Evolutionary conservation across 2,888 invertebrate genomes (phyloP).

Genomic region (Phrixothrix hirtus): DNA sequence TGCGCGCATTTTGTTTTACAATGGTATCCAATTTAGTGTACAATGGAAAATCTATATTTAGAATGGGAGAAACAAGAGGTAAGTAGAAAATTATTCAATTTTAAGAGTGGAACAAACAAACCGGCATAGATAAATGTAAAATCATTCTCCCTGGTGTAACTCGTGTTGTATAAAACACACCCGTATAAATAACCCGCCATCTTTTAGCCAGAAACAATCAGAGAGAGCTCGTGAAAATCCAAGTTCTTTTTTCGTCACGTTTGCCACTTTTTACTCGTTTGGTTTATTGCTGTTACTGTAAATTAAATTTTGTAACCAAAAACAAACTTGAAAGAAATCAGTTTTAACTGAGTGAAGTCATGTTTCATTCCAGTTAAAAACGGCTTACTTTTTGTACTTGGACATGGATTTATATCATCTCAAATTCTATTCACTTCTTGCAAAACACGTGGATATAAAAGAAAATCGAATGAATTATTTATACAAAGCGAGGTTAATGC

Average conservation of each 20-base stretch:
- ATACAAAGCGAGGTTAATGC: too few species aligned
- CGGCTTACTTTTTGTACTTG: constrained; percentile 18
- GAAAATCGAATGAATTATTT: too few species aligned
- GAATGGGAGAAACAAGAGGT: constrained; percentile 3
- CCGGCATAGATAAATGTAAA: constrained; percentile 39
- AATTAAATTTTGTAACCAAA: constrained; percentile 24
- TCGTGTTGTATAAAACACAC: constrained; percentile 22
- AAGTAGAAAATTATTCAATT: constrained; percentile 12
- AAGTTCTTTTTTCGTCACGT: constrained; percentile 33
- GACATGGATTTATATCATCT: constrained; percentile 17
- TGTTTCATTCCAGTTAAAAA: constrained; percentile 21
- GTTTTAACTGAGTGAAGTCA: constrained; percentile 24
- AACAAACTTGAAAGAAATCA: constrained; percentile 14
- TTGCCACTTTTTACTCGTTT: constrained; percentile 20
- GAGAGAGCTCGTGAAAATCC: constrained; percentile 26
- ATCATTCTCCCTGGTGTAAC: constrained; percentile 37
- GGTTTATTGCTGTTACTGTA: constrained; percentile 18
- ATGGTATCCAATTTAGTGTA: too few species aligned
- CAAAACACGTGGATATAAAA: too few species aligned
- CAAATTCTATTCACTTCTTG: constrained; percentile 9
- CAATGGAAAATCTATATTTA: constrained; percentile 2
- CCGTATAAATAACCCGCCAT: constrained; percentile 22
- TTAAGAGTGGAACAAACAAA: constrained; percentile 18
- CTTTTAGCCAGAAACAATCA: constrained; percentile 35
- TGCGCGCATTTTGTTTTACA: too few species aligned